A percentile compares a stretch with the other conserved stretches of the same genome.
Conservation (phyloP, 2,797 vertebrate species). For the Coregonus suidteri region DNA sequence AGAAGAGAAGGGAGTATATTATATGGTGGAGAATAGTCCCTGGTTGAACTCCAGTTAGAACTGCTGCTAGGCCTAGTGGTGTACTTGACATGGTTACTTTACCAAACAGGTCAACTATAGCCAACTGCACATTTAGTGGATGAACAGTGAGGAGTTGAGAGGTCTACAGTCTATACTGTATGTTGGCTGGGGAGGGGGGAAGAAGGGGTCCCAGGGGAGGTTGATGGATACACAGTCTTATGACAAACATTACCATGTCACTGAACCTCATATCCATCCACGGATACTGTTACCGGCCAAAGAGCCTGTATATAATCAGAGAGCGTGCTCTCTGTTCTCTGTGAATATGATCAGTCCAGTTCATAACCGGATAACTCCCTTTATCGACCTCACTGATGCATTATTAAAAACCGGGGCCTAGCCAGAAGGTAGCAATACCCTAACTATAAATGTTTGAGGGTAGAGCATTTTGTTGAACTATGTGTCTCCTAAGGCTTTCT, state of each 20-base stretch:
- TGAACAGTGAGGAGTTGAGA: not conserved
- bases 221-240: not conserved
- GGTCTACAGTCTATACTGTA: not conserved
- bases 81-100: no score
- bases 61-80: no score
- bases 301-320: no score
- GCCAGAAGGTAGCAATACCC: not conserved
- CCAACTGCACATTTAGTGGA: not conserved
- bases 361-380: not conserved
- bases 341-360: slow-evolving; percentile 1
- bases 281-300: slow-evolving; percentile 7
- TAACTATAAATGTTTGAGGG: slow-evolving; percentile 6
- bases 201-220: not conserved
- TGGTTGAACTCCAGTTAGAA: no score
- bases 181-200: not conserved
- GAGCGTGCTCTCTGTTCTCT: not conserved
- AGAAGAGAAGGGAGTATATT: no score
- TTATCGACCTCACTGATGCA: slow-evolving; percentile 8
- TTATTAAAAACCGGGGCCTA: not conserved
- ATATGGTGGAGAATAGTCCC: no score
- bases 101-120: no score
- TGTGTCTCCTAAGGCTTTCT: not conserved
- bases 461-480: not conserved
- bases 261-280: not conserved
- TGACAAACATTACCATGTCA: not conserved